Evolutionary conservation across 1,140 invertebrate genomes (phyloP), one percentile per base, ranked within the genome.

Genomic region (Paracyclopina nana): DNA sequence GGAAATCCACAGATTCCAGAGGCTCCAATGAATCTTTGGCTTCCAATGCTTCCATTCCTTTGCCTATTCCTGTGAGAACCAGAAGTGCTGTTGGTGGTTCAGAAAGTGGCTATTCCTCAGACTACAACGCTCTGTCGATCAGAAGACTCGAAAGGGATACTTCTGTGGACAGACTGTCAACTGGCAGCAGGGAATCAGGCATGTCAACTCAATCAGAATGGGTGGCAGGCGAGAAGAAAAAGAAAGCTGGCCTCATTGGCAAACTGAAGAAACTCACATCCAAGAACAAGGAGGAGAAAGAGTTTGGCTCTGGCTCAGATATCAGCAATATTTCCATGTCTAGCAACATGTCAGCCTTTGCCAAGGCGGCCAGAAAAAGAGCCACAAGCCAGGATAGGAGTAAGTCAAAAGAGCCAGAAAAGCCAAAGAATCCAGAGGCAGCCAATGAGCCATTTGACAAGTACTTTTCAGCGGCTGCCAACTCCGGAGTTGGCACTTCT

Each of bases 381-480:
- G 6, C 25, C 26, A 6, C 11, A 4, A n/a, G 28, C 3, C 30
- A 4, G 30, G 2, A 38, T 20, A 38, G 9, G 25, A 3, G 12
- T 18, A 40, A 12, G 26, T 8, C 11, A 28, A 38, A 30, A 16
- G 25, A 12, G 48, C 16, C 2, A 48, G n/a, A 9, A 28, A 16
- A n/a, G 14, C 45, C n/a, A 25, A 29, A 48, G n/a, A 18, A 31
- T 30, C 48, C 11, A 18, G 25, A 14, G 11, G 12, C 26, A 20
- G 48, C 48, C 11, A 50, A 50, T 24, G 29, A 16, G 9, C 25
- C 48, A 50, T 50, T 50, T 50, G 48, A 50, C 25, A 31, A 50
- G 38, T 50, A 50, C 14, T 50, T 50, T 38, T 18, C 14, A 12
- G 20, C 14, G 29, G 48, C 46, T 20, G 24, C 20, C 18, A 26